These are phyloP conservation scores for Eufriesea mexicana DNA, from an alignment of 1,140 invertebrate genomes.

Conservation along the genomic window DNA sequence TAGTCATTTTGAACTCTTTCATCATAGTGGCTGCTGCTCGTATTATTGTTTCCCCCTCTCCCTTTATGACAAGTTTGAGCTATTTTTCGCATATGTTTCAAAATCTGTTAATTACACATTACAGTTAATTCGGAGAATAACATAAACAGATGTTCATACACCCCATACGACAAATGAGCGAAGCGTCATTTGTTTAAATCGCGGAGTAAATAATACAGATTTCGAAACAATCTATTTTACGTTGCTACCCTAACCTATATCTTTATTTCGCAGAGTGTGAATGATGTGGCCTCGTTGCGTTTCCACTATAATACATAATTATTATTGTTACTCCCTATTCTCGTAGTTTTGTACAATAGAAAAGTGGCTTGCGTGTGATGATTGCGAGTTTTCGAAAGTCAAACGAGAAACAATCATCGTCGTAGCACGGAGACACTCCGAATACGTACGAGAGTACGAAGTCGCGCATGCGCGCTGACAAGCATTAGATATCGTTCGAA, in stretches of 20 bases:
- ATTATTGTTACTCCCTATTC: constrained; percentile 76
- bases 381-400: constrained; percentile 70
- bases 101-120: constrained; percentile 46
- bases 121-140: no score
- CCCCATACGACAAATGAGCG: background rate
- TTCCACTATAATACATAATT: constrained; percentile 82
- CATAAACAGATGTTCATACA: background rate
- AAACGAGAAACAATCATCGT: constrained; percentile 36
- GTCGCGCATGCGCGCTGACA: constrained; percentile 1
- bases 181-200: background rate
- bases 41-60: constrained; percentile 10
- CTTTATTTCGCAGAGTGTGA: constrained; percentile 73
- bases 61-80: constrained; percentile 38
- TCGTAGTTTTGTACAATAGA: constrained; percentile 57
- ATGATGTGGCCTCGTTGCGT: constrained; percentile 71
- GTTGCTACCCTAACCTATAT: constrained; percentile 54
- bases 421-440: constrained; percentile 19
- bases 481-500: constrained; percentile 52
- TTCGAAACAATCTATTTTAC: constrained; percentile 55
- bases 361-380: constrained; percentile 64
- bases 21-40: constrained; percentile 54
- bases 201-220: constrained; percentile 39
- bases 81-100: constrained; percentile 46
- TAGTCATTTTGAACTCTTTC: constrained; percentile 30
- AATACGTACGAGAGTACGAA: background rate